These are phyloP conservation scores for Hylyphantes graminicola DNA, from an alignment of 1,140 invertebrate species.

Conservation along the genomic window DNA sequence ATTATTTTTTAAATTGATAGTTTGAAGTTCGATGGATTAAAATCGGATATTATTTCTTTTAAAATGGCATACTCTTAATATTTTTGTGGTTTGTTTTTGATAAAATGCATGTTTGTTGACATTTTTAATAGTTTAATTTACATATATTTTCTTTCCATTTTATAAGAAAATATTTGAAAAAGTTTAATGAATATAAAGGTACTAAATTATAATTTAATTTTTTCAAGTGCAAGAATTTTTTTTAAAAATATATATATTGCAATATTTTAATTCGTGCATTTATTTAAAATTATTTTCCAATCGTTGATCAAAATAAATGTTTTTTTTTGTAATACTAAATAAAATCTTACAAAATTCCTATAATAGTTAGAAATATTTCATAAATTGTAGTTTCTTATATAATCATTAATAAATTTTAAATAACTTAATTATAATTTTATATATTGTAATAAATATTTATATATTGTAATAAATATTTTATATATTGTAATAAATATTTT, in stretches of 20 bases:
- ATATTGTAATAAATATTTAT: not conserved
- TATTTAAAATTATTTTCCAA: too few relatives aligned
- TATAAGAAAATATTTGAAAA: not conserved
- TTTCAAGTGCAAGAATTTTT: too few relatives aligned
- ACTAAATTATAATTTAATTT: too few relatives aligned
- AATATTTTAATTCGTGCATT: not conserved
- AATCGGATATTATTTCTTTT: not conserved
- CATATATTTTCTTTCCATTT: not conserved
- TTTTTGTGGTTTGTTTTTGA: not conserved
- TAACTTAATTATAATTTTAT: not conserved
- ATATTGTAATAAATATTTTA: not conserved
- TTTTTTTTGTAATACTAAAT: not conserved
- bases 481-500: not conserved
- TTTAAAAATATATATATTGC: not conserved
- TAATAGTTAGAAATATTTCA: not conserved
- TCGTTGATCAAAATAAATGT: not conserved
- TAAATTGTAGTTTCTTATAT: not conserved
- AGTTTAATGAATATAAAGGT: too few relatives aligned
- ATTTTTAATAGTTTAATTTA: not conserved
- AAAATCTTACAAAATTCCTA: not conserved
- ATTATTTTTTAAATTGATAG: slow-evolving; percentile 10
- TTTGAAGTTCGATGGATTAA: not conserved
- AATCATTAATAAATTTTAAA: not conserved
- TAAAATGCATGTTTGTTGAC: not conserved
- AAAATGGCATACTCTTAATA: not conserved